A percentile compares a stretch with the other conserved stretches of the same genome.
These are phyloP conservation scores for Xiphorhynchus erythropygius DNA, from an alignment of 2,797 vertebrate species.

Conservation along the genomic window DNA sequence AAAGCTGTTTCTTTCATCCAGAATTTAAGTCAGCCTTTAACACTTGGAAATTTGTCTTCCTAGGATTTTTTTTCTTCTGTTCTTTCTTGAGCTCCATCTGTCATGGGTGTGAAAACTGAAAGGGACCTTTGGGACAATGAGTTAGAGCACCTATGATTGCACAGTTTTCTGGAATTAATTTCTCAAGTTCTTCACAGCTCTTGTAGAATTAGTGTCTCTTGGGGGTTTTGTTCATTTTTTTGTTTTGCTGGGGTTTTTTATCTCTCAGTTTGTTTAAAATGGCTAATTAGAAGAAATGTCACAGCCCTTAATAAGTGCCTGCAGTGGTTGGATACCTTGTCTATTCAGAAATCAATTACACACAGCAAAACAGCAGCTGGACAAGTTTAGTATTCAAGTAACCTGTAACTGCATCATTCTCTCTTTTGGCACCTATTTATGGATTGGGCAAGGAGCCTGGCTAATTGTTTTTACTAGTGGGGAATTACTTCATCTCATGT, in stretches of 20 bases:
- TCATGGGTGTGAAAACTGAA: background rate
- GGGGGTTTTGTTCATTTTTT: background rate
- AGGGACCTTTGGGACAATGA: background rate
- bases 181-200: background rate
- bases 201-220: background rate
- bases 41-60: background rate
- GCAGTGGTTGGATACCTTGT: background rate
- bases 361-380: background rate
- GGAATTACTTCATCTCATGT: background rate
- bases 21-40: slow-evolving; percentile 19
- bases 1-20: background rate
- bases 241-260: background rate
- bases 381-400: background rate
- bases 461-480: background rate
- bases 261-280: background rate
- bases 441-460: background rate
- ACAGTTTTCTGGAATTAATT: background rate
- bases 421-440: background rate
- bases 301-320: background rate
- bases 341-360: background rate
- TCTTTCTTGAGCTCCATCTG: background rate
- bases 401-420: background rate
- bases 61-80: background rate
- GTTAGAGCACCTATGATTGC: background rate
- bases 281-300: background rate